Evolutionary conservation across 2,888 invertebrate genomes (phyloP).

Genomic region (Drosophila gaucha): DNA sequence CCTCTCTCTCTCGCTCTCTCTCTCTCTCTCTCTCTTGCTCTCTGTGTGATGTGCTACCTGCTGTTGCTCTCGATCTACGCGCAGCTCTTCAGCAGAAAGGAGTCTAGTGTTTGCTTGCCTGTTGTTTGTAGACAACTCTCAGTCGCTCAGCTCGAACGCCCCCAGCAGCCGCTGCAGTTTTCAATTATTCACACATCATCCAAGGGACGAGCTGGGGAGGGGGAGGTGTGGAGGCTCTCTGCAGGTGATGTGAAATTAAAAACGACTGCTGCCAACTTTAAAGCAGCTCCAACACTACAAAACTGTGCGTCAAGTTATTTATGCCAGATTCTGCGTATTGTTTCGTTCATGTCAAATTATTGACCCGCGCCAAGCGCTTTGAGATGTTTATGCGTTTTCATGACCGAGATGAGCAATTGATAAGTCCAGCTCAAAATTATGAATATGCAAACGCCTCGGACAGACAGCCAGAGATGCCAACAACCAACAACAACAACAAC

Average conservation of each 20-base stretch:
- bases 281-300: background rate
- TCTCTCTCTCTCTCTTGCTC: background rate
- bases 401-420: constrained; percentile 84
- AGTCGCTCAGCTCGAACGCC: constrained; percentile 17
- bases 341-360: constrained; percentile 83
- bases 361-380: constrained; percentile 78
- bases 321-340: constrained; percentile 61
- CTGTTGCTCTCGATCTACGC: constrained; percentile 53
- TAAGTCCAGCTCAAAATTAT: constrained; percentile 75
- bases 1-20: background rate
- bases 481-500: constrained; percentile 4
- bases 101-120: constrained; percentile 72
- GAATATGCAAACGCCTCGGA: constrained; percentile 68
- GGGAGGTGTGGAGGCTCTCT: background rate
- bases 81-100: constrained; percentile 37
- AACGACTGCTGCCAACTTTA: constrained; percentile 9
- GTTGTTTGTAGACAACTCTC: constrained; percentile 66
- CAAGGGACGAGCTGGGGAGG: constrained; percentile 1
- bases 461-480: constrained; percentile 6
- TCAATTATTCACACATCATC: constrained; percentile 72
- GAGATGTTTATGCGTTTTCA: constrained; percentile 84
- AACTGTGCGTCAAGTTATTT: constrained; percentile 13
- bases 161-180: constrained; percentile 44
- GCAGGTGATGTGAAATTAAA: constrained; percentile 19
- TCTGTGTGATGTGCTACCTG: constrained; percentile 17